Percentiles rank a stretch among this genome's conserved stretches.
Evolutionary conservation across 2,797 vertebrate species (phyloP).

Genomic region (Galago senegalensis): DNA sequence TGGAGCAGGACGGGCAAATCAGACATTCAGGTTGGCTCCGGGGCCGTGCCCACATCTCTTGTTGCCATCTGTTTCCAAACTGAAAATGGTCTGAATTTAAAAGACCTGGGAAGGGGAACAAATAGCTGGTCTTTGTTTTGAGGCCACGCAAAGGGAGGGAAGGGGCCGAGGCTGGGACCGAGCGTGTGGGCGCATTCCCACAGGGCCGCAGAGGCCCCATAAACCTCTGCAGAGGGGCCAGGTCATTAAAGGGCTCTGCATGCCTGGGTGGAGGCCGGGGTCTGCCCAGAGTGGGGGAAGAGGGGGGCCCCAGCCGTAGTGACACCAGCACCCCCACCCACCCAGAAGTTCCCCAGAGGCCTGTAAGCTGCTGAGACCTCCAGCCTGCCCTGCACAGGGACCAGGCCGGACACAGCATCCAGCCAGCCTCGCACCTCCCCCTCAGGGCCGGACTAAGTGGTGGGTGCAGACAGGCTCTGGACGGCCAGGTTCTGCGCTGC

Average conservation of each 20-base stretch:
- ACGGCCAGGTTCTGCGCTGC: accelerated
- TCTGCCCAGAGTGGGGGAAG: not conserved
- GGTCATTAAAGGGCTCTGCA: not conserved
- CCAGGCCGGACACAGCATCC: accelerated
- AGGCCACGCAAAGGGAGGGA: not conserved
- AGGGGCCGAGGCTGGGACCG: not conserved
- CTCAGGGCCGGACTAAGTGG: too few relatives aligned
- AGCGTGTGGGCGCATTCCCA: not conserved
- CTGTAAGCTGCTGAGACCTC: not conserved
- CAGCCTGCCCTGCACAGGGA: not conserved
- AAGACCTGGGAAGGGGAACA: not conserved
- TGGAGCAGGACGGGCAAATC: not conserved
- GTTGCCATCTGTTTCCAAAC: constrained; percentile 16
- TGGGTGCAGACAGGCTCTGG: not conserved
- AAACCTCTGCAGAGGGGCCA: not conserved
- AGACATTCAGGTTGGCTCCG: not conserved
- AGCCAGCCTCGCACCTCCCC: accelerated
- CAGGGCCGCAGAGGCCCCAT: not conserved
- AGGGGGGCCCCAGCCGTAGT: not conserved
- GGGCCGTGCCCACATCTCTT: not conserved
- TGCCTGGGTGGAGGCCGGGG: not conserved
- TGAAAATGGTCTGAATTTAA: not conserved
- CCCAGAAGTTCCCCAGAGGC: not conserved
- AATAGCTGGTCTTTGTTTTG: not conserved
- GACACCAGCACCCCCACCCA: too few relatives aligned